phyloP scores from a whole-genome alignment of 2,888 invertebrate genomes.

The Pristionchus arcanus region DNA sequence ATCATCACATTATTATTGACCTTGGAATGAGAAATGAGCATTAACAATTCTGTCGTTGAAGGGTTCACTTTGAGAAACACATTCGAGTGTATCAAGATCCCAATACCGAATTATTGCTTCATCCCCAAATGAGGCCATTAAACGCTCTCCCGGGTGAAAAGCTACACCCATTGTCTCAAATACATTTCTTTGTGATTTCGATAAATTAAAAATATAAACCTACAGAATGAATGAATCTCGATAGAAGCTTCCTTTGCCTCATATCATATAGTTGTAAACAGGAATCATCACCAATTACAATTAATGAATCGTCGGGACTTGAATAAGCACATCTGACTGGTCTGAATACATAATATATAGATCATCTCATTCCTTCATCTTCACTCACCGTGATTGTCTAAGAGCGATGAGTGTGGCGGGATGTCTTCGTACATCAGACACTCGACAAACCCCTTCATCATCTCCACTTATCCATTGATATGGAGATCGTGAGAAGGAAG shows the following conservation, averaged over 20 bases:
- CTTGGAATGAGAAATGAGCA: slow-evolving; percentile 29
- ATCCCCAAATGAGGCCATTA: slow-evolving; percentile 20
- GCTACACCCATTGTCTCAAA: slow-evolving; percentile 42
- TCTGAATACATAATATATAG: background rate
- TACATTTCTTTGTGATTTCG: too few relatives aligned
- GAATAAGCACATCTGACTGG: slow-evolving; percentile 18
- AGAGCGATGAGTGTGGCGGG: slow-evolving; percentile 41
- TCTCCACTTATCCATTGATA: slow-evolving; percentile 52
- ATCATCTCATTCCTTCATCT: background rate
- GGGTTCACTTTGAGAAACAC: slow-evolving; percentile 53
- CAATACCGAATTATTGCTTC: slow-evolving; percentile 48
- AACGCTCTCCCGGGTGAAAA: slow-evolving; percentile 43
- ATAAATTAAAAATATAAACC: background rate
- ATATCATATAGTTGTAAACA: slow-evolving; percentile 49
- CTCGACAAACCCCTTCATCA: slow-evolving; percentile 41
- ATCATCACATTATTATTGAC: background rate
- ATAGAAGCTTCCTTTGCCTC: slow-evolving; percentile 48
- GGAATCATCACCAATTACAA: slow-evolving; percentile 48
- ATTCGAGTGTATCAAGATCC: slow-evolving; percentile 52
- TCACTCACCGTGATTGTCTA: background rate
- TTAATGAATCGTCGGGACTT: slow-evolving; percentile 49
- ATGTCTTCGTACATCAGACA: slow-evolving; percentile 45
- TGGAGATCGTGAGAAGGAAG: slow-evolving; percentile 38
- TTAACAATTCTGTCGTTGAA: background rate
- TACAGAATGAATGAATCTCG: slow-evolving; percentile 51